Evolutionary conservation across 2,888 invertebrate genomes (phyloP).

Genomic region (Cryptocephalus moraei): DNA sequence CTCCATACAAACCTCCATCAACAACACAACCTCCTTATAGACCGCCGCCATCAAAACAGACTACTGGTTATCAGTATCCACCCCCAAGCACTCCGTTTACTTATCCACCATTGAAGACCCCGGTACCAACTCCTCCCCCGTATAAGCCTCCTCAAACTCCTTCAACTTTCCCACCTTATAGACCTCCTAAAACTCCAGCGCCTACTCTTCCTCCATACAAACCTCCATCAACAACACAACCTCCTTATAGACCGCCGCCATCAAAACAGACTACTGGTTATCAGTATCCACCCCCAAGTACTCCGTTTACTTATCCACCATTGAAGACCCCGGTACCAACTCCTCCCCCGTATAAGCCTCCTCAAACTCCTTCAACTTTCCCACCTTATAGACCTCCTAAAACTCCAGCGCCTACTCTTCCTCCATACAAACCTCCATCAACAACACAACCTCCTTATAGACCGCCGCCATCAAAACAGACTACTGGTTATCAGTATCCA

Average conservation of each 20-base stretch:
- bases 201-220: conserved; percentile 1
- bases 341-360: conserved; percentile 4
- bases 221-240: conserved; percentile 7
- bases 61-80: too few relatives aligned
- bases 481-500: neutral
- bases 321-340: neutral
- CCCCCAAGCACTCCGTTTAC: too few relatives aligned
- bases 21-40: conserved; percentile 12
- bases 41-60: conserved; percentile 7
- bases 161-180: conserved; percentile 5
- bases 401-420: conserved; percentile 2
- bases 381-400: conserved; percentile 14
- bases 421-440: conserved; percentile 12
- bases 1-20: conserved; percentile 13
- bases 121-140: conserved; percentile 11
- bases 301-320: neutral
- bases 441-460: conserved; percentile 1
- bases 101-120: too few relatives aligned
- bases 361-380: conserved; percentile 7
- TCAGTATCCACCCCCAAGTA: too few relatives aligned
- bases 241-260: too few relatives aligned
- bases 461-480: neutral
- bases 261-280: too few relatives aligned
- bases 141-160: conserved; percentile 9
- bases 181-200: neutral